Percentiles rank a stretch among this genome's conserved stretches.
Evolutionary conservation across 1,140 invertebrate genomes (phyloP).

Genomic region (Achroia grisella): DNA sequence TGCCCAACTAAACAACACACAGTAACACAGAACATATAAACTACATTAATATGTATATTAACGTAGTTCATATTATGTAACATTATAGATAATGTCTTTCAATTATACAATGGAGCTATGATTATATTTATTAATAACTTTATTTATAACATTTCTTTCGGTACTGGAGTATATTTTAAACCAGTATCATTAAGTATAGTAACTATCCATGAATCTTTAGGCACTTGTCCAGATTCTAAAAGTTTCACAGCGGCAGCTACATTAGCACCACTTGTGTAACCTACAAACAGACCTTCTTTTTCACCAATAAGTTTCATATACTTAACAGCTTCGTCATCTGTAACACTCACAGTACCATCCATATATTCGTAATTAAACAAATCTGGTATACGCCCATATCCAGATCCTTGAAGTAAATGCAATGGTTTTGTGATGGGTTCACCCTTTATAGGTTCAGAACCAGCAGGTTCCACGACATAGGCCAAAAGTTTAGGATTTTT

Average conservation of each 20-base stretch:
- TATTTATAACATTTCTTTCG: slow-evolving; percentile 12
- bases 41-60: too few species aligned
- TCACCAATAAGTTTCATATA: slow-evolving; percentile 51
- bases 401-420: slow-evolving; percentile 59
- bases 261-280: slow-evolving; percentile 59
- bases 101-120: too few species aligned
- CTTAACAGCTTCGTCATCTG: slow-evolving; percentile 48
- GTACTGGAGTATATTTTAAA: slow-evolving; percentile 48
- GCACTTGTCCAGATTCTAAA: slow-evolving; percentile 39
- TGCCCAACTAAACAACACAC: too few species aligned
- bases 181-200: slow-evolving; percentile 51
- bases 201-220: slow-evolving; percentile 54
- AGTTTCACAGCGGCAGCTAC: slow-evolving; percentile 55
- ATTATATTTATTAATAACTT: not conserved
- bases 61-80: too few species aligned
- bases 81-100: too few species aligned
- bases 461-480: slow-evolving; percentile 50
- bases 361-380: slow-evolving; percentile 46
- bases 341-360: slow-evolving; percentile 45
- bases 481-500: slow-evolving; percentile 41
- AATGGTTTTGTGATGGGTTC: slow-evolving; percentile 48
- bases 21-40: too few species aligned
- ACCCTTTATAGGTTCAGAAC: slow-evolving; percentile 52
- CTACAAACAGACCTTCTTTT: slow-evolving; percentile 58
- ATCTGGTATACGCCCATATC: slow-evolving; percentile 52